Conservation (phyloP, 1,140 invertebrate genomes). For the Ruditapes philippinarum region DNA sequence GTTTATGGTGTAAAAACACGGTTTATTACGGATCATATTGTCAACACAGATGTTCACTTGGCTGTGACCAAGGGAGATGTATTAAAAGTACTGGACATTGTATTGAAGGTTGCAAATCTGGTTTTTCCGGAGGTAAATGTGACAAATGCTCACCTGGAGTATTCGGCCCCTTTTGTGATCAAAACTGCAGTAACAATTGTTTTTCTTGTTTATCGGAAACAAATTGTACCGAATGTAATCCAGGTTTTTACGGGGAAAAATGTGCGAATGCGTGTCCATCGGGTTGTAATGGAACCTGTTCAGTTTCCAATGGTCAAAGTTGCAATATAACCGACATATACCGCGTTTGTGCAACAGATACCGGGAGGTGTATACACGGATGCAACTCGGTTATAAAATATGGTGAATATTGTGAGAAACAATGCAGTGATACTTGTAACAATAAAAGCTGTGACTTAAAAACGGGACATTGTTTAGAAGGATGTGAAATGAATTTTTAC, state of each 20-base stretch:
- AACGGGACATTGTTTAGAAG: background rate
- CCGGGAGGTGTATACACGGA: background rate
- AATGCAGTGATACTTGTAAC: background rate
- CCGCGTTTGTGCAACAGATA: background rate
- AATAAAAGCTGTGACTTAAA: background rate
- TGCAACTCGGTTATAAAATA: background rate
- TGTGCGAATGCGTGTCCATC: background rate
- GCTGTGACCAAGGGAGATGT: background rate
- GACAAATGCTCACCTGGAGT: background rate
- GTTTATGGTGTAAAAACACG: background rate
- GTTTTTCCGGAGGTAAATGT: background rate
- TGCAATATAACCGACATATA: background rate
- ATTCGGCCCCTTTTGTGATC: background rate
- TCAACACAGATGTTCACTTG: background rate
- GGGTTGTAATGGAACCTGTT: background rate
- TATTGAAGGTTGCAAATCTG: background rate
- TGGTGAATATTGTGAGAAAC: background rate
- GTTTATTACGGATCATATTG: constrained; percentile 3
- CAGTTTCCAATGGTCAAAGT: background rate
- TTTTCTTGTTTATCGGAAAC: background rate
- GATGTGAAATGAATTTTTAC: background rate
- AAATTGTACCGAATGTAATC: background rate
- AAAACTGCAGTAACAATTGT: background rate
- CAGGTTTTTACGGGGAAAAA: background rate
- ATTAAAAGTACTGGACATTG: background rate